Conservation (phyloP, 1,140 invertebrate genomes). For the Drosophila pallidifrons region DNA sequence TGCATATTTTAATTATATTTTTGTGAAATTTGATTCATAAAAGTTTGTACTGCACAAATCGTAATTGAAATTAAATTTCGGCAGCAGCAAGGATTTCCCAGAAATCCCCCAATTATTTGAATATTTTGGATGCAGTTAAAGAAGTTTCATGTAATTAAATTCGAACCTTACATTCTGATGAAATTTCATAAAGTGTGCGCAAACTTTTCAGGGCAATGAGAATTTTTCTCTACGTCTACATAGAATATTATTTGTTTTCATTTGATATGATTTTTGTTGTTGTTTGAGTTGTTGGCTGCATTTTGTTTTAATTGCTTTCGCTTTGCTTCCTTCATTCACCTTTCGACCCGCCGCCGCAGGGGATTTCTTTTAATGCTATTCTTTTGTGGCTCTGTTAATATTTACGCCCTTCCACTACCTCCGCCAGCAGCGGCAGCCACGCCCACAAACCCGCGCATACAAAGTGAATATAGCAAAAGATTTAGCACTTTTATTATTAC, state of each 20-base stretch:
- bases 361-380: constrained; percentile 52
- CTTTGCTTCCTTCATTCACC: constrained; percentile 63
- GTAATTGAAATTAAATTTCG: too few relatives aligned
- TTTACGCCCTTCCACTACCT: constrained; percentile 33
- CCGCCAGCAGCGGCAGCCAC: constrained; percentile 2
- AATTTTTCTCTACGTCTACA: constrained; percentile 22
- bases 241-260: constrained; percentile 15
- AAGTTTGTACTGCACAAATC: too few relatives aligned
- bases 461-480: constrained; percentile 83
- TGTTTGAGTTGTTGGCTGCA: constrained; percentile 32
- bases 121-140: background rate
- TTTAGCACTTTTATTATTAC: constrained; percentile 84
- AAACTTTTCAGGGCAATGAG: constrained; percentile 39
- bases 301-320: constrained; percentile 76
- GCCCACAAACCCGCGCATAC: constrained; percentile 42
- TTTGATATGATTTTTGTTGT: constrained; percentile 19
- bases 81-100: background rate
- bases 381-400: constrained; percentile 69
- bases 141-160: constrained; percentile 2
- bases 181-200: constrained; percentile 57
- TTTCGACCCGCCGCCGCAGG: constrained; percentile 34
- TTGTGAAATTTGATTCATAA: too few relatives aligned
- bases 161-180: constrained; percentile 41
- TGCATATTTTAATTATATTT: too few relatives aligned
- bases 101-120: background rate